Evolutionary conservation across 2,113 vertebrate species (phyloP).

Genomic region (Sinocyclocheilus anophthalmus): DNA sequence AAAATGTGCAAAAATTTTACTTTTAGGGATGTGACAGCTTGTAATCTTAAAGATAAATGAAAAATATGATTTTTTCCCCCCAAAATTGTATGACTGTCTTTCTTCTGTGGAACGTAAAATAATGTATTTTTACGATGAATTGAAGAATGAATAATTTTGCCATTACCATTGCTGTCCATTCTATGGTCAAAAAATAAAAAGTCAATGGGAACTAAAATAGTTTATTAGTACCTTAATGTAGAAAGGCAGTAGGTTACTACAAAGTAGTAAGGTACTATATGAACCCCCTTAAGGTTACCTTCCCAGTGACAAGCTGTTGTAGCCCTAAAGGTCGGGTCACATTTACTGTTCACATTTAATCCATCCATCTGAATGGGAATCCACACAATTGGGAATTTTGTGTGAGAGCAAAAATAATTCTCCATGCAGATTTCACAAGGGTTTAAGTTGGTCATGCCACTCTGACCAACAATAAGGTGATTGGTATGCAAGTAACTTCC

Average conservation of each 20-base stretch:
- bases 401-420: background rate
- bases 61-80: too few species aligned
- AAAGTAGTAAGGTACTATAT: background rate
- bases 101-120: background rate
- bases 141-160: background rate
- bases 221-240: too few species aligned
- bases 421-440: too few species aligned
- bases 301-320: too few species aligned
- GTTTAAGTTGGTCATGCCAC: too few species aligned
- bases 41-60: background rate
- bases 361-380: background rate
- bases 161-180: background rate
- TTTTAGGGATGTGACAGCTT: background rate
- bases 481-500: too few species aligned
- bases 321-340: too few species aligned
- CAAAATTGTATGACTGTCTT: background rate
- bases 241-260: background rate
- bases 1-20: too few species aligned
- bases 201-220: too few species aligned
- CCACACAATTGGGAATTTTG: background rate
- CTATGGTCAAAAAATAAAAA: background rate
- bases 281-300: too few species aligned
- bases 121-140: background rate
- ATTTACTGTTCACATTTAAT: too few species aligned
- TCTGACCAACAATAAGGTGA: too few species aligned